Evolutionary conservation across 2,113 vertebrate genomes (phyloP).

Genomic region (Arenaria interpres): DNA sequence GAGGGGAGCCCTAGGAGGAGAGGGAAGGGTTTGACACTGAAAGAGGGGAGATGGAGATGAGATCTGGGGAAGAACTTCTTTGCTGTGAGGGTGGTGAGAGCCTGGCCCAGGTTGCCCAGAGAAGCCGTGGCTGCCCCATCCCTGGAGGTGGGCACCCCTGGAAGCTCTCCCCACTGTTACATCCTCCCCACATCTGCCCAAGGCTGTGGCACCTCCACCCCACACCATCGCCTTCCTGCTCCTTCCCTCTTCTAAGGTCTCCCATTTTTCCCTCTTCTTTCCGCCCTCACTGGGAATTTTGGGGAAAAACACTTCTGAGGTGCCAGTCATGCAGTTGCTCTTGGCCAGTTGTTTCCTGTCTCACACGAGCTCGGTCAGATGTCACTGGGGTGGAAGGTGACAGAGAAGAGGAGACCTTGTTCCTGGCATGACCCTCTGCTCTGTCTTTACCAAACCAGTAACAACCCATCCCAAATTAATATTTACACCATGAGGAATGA

Average conservation of each 20-base stretch:
- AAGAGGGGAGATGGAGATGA: not conserved
- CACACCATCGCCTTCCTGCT: not conserved
- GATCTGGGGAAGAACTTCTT: not conserved
- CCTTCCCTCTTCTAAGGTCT: not conserved
- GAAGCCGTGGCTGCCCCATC: not conserved
- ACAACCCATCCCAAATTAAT: not conserved
- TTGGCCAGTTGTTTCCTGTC: not conserved
- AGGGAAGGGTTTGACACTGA: not conserved
- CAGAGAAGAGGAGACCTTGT: not conserved
- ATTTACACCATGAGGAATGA: not conserved
- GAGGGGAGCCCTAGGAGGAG: not conserved
- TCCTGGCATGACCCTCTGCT: not conserved
- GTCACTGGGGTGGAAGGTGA: not conserved
- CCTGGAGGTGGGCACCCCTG: not conserved
- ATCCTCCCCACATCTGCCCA: not conserved
- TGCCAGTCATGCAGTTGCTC: not conserved
- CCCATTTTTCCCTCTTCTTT: not conserved
- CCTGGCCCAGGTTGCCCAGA: not conserved
- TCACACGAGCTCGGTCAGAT: rapidly evolving
- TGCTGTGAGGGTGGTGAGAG: not conserved
- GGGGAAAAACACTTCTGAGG: not conserved
- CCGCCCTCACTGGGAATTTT: not conserved
- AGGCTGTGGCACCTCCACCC: not conserved
- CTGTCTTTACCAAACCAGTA: not conserved
- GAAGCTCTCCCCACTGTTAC: not conserved